Base-by-base conservation (phyloP, 2,888 invertebrate genomes). In the Zaprionus bogoriensis region DNA sequence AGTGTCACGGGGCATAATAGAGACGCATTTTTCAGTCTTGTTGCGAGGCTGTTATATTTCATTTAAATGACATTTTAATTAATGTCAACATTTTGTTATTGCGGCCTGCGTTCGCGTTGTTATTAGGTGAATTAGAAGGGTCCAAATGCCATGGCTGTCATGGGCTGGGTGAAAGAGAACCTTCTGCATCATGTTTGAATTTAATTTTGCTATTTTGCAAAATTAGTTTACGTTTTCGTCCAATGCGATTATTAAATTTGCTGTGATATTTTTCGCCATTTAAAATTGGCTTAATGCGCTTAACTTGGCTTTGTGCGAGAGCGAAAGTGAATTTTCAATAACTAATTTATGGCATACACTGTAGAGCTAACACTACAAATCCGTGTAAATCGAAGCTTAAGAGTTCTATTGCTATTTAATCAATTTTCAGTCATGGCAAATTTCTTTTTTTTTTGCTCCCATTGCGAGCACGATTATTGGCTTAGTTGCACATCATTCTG, bases 41-140 rank as follows among this genome's bases (percentile, higher is more conserved):
- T 55, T 28, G 73, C 57, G 28, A 19, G 51, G 50, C 58, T 80
- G 76, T 82, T 83, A 66, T 83, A 74, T 80, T 83, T 82, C 81
- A 82, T 80, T 83, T 74, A 76, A 83, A 83, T 84, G 84, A 80
- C 82, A 83, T 83, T 83, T 83, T 84, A 84, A 84, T 84, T 84
- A 85, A 85, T 85, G 85, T 85, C 83, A 83, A 81, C 83, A 81
- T 83, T 85, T 81, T 66, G 71, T 75, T 61, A 63, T 73, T 75
- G 63, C 62, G 64, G 65, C 55, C n/a, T n/a, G n/a, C n/a, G 4
- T 17, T 42, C 6, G 30, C 30, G 3, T 10, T 51, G 39, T 76
- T 67, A 58, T 79, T 66, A 68, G 46, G 45, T 28, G 47, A 32
- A 36, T 47, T 17, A 44, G 28, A 32, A 12, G 38, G 12, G 3